phyloP scores from a whole-genome alignment of 2,888 invertebrate species.

The Thalpophila matura region DNA sequence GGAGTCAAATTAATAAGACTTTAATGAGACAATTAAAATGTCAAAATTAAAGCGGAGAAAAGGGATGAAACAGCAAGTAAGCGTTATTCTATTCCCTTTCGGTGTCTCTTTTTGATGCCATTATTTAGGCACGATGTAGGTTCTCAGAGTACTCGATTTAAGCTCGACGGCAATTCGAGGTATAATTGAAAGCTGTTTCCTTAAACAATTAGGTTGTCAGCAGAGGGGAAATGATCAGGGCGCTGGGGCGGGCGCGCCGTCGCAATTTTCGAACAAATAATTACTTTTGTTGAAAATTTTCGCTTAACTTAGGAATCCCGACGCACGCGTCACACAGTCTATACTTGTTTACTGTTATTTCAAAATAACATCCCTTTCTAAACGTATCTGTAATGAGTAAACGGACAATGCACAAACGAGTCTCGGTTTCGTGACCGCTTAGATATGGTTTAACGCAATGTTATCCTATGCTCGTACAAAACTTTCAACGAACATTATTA shows the following conservation, averaged over 20 bases:
- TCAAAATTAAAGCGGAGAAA: slow-evolving; percentile 67
- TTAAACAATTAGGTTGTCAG: slow-evolving; percentile 81
- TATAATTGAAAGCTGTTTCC: slow-evolving; percentile 80
- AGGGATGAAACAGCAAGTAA: slow-evolving; percentile 72
- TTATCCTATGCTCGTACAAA: slow-evolving; percentile 21
- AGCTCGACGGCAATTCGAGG: slow-evolving; percentile 66
- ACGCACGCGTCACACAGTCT: slow-evolving; percentile 69
- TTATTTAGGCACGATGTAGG: slow-evolving; percentile 69
- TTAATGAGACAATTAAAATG: slow-evolving; percentile 80
- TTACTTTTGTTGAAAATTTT: slow-evolving; percentile 77
- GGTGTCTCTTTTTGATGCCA: slow-evolving; percentile 63
- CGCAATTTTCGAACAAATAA: slow-evolving; percentile 79
- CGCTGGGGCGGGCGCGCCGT: slow-evolving; percentile 61
- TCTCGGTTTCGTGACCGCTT: slow-evolving; percentile 47
- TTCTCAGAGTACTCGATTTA: slow-evolving; percentile 69
- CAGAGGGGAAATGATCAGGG: slow-evolving; percentile 63
- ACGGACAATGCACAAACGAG: slow-evolving; percentile 20
- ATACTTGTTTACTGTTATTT: slow-evolving; percentile 60
- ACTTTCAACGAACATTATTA: slow-evolving; percentile 40
- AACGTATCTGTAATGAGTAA: slow-evolving; percentile 42
- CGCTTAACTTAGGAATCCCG: slow-evolving; percentile 66
- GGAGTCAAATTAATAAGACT: slow-evolving; percentile 72
- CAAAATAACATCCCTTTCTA: slow-evolving; percentile 60
- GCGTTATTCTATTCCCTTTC: slow-evolving; percentile 70
- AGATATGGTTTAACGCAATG: slow-evolving; percentile 38